A percentile compares a stretch with the other conserved stretches of the same genome.
phyloP scores from a whole-genome alignment of 2,797 vertebrate species.

The Phylloscopus collybita region DNA sequence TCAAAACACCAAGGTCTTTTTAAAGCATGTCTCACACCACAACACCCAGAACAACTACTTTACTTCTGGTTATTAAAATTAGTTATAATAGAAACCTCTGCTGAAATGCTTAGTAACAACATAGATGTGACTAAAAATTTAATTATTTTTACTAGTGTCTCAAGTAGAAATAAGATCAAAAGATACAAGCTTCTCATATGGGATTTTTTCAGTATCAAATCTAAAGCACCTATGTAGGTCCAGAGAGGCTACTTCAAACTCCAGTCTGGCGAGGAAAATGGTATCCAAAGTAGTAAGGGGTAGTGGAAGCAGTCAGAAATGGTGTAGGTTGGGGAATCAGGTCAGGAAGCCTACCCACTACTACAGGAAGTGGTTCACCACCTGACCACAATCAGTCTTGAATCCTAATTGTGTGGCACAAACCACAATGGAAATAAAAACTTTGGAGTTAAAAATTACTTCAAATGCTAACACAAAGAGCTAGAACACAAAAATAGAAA shows the following conservation, averaged over 20 bases:
- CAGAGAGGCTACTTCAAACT: background rate
- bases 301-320: background rate
- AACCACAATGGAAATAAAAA: background rate
- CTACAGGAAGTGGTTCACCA: background rate
- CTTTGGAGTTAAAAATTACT: background rate
- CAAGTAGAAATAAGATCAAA: background rate
- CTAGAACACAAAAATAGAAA: background rate
- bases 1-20: background rate
- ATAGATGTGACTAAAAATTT: fast-evolving
- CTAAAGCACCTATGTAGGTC: fast-evolving
- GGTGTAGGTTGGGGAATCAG: background rate
- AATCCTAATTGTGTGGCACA: background rate
- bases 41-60: background rate
- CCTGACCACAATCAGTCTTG: fast-evolving
- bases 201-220: background rate
- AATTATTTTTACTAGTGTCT: background rate
- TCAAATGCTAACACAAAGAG: background rate
- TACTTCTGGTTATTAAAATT: background rate
- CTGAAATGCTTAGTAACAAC: background rate
- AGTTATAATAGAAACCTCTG: background rate
- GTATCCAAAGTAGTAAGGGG: background rate
- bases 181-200: fast-evolving
- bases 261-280: fast-evolving
- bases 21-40: background rate
- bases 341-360: background rate